Evolutionary conservation across 2,113 vertebrate species (phyloP), one percentile per base, ranked within the genome.

Genomic region (Pogonocichla stellata): DNA sequence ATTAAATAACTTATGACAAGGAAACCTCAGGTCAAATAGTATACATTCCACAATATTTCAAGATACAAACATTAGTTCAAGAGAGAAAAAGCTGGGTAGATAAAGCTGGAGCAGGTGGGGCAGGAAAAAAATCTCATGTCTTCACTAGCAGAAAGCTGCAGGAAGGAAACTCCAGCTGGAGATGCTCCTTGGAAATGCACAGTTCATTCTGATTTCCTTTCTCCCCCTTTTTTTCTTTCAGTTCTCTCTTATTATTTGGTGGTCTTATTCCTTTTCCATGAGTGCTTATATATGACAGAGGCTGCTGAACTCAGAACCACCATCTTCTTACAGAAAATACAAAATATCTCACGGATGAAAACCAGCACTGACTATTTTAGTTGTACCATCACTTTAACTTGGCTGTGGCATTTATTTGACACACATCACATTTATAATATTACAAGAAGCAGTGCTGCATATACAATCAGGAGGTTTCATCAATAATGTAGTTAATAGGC

Each of bases 401-500:
- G 33, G 47, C 47, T 29, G 19, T 26, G 67, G 45, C 42, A 62
- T 92, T 86, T 93, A 78, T 53, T 80, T 92, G 73, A 93, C 66
- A 80, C 48, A 7, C 13, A 60, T 75, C 72, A 58, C 7, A 1
- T 91, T 78, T 69, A 94, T 72, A 66, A 13, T 22, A 69, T 34
- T 71, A 67, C 7, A 19, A 94, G 36, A 79, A 86, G 50, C 40
- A 22, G 15, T 70, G 87, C 65, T 75, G 74, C 77, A 91, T 77
- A 48, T 29, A 88, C 0, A 3, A 79, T 75, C 66, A 70, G 29
- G 54, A 82, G 48, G 31, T 71, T 95, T 90, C 91, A 95, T 95
- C 95, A 96, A 91, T 95, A 96, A 95, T 40, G 36, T 8, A 92
- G 47, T 86, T 95, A 96, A 97, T n/a, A 92, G 75, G 66, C 82